Conservation (phyloP, 2,113 vertebrate species). For the Elephantulus edwardii region DNA sequence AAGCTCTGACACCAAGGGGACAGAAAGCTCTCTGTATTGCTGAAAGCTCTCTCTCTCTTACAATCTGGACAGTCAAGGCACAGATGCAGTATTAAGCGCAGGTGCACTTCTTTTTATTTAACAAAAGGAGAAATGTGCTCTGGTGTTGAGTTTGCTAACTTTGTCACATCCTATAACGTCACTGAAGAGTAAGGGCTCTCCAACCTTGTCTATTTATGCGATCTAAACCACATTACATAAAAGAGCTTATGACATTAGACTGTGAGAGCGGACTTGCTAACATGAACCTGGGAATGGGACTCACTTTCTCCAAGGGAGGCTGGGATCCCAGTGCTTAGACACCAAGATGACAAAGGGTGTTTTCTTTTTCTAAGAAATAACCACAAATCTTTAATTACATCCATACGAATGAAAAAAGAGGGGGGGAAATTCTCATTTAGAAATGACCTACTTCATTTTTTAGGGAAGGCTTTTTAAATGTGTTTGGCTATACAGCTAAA, state of each 20-base stretch:
- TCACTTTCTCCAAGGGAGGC: conserved; percentile 6
- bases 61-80: no score
- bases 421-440: conserved; percentile 57
- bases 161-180: background rate
- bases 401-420: conserved; percentile 40
- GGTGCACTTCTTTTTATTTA: background rate
- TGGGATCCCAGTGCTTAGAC: conserved; percentile 26
- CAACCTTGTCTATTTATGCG: background rate
- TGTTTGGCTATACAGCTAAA: conserved; percentile 48
- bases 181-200: background rate
- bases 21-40: background rate
- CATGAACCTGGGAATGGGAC: background rate
- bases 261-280: background rate
- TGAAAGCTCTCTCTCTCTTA: background rate
- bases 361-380: conserved; percentile 54
- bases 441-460: conserved; percentile 66
- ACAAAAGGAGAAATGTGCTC: background rate
- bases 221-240: background rate
- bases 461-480: conserved; percentile 45
- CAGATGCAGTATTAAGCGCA: background rate
- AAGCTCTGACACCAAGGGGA: background rate
- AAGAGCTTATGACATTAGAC: background rate
- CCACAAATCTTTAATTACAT: conserved; percentile 48
- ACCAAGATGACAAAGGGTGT: background rate
- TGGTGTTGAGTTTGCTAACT: background rate